Base-by-base conservation (phyloP, 37 sponge, comb jelly and placozoan genomes). In the Aphrocallistes beatrix region DNA sequence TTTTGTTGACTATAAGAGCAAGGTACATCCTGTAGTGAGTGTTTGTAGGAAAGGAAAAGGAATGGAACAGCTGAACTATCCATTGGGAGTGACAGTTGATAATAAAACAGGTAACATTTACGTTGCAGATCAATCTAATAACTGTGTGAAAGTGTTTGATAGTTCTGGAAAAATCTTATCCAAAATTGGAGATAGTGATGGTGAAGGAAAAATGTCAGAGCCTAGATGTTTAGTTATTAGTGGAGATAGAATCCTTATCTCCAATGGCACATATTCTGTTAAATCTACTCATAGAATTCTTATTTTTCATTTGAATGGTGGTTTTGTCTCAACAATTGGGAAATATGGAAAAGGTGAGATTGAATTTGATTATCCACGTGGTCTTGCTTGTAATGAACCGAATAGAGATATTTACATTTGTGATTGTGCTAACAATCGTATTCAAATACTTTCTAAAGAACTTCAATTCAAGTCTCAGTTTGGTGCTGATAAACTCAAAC, bases 111-210 rank as follows among this genome's bases (percentile, higher is more conserved):
- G 75, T 19, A 60, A 60, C n/a, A 60, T 60, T 60, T 60, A 60
- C 34, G 21, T 60, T 25, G 75, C 75, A 60, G 75, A 60, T 13
- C 75, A 60, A 28, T 60, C 3, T 21, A 60, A 60, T 60, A 60
- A 60, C 75, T 60, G 75, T 60, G 75, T 60, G 25, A 60, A 60
- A 60, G 75, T 60, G 8, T 60, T 60, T 13, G 75, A 60, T 28
- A 60, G 21, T 60, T 19, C 75, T 60, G 75, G 75, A 25, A 60
- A 60, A 6, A 25, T 25, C n/a, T 28, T 60, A 30, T 60, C n/a
- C 75, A 60, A 60, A 60, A 25, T 60, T 28, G 75, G 75, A 60
- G 75, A 28, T 13, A 60, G n/a, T 60, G n/a, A n/a, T n/a, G n/a
- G n/a, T n/a, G n/a, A 60, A 60, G 75, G 75, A 32, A 60, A 60